Evolutionary conservation across 2,888 invertebrate genomes (phyloP).

Genomic region (Hypomecis atomaria): DNA sequence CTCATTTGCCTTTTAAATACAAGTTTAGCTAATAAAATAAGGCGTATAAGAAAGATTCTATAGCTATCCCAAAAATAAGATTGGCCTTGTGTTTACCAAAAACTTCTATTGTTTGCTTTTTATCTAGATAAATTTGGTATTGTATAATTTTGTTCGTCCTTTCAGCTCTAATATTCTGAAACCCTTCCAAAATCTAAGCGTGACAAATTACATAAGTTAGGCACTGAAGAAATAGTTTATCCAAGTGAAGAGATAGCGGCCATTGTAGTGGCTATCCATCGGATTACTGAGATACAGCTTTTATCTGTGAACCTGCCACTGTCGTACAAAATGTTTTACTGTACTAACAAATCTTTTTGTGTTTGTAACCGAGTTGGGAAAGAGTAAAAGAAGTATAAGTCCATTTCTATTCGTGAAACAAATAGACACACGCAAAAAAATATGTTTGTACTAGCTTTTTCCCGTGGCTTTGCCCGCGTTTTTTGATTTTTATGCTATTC

Average conservation of each 20-base stretch:
- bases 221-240: conserved; percentile 24
- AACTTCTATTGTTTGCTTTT: neutral
- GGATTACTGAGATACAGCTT: conserved; percentile 9
- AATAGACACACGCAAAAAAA: no score
- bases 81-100: neutral
- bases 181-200: conserved; percentile 10
- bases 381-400: no score
- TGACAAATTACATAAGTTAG: conserved; percentile 23
- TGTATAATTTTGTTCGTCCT: neutral
- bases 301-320: conserved; percentile 5
- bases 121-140: neutral
- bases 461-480: no score
- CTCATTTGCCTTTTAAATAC: no score
- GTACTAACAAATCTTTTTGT: neutral
- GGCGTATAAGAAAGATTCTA: no score
- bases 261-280: conserved; percentile 13
- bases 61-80: no score
- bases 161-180: neutral
- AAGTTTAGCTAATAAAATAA: no score
- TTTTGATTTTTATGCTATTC: no score
- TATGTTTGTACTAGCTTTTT: no score
- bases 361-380: no score
- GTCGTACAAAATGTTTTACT: neutral
- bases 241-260: conserved; percentile 19
- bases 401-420: no score